These are phyloP conservation scores for Serinus canaria DNA, from an alignment of 2,113 vertebrate species.

Conservation along the genomic window DNA sequence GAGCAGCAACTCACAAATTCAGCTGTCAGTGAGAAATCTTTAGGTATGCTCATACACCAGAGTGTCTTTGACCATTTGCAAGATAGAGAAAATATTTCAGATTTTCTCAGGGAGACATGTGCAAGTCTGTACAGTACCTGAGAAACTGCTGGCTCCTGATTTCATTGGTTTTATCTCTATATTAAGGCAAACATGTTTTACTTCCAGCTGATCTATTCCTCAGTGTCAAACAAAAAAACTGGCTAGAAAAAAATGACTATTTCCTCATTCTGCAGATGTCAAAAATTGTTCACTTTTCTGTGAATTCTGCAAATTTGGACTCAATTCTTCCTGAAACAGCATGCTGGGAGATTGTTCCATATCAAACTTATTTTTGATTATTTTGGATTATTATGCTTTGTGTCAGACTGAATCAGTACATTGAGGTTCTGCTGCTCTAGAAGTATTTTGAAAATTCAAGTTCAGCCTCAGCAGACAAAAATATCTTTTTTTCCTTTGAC, in stretches of 20 bases:
- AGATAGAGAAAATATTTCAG: background rate
- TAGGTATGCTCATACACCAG: background rate
- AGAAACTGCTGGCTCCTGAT: background rate
- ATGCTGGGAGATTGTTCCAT: background rate
- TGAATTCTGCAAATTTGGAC: background rate
- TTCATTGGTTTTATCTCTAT: background rate
- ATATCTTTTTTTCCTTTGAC: background rate
- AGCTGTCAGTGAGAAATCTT: background rate
- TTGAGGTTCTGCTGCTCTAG: background rate
- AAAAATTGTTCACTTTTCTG: background rate
- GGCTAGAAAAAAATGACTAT: background rate
- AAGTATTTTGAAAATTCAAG: background rate
- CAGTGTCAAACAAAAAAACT: background rate
- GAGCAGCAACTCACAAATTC: background rate
- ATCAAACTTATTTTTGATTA: background rate
- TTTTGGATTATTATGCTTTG: background rate
- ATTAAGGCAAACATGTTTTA: background rate
- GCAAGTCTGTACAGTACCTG: background rate
- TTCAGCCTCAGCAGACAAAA: background rate
- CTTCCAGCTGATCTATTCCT: background rate
- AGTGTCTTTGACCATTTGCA: background rate
- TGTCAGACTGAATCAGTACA: background rate
- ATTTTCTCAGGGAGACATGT: background rate
- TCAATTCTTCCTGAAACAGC: background rate
- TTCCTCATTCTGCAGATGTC: background rate